A percentile compares a stretch with the other conserved stretches of the same genome.
Conservation (phyloP, 1,140 invertebrate species). For the Polypedilum vanderplanki region DNA sequence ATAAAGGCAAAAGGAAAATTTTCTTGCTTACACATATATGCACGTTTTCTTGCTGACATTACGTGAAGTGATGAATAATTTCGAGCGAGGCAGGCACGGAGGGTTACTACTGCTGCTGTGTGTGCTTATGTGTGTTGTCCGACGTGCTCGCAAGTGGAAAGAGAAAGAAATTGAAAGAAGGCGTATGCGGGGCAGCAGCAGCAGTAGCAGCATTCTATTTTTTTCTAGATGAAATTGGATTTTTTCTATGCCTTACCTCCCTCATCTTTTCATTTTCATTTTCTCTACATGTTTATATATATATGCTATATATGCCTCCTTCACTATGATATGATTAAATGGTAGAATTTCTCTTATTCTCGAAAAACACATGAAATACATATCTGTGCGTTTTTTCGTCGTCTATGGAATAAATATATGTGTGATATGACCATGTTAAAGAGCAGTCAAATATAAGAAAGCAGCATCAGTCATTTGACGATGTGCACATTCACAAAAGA, state of each 20-base stretch:
- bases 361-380: not conserved
- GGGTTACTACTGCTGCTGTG: not conserved
- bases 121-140: not conserved
- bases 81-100: conserved; percentile 9
- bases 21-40: conserved; percentile 20
- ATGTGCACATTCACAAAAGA: conserved; percentile 9
- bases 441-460: not conserved
- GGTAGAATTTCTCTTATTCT: not conserved
- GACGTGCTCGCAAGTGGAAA: not conserved
- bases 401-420: not conserved
- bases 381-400: too few species aligned
- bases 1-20: conserved; percentile 9
- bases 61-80: conserved; percentile 27
- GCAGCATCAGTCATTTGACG: conserved; percentile 10
- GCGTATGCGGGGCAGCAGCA: not conserved
- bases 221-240: not conserved
- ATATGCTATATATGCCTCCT: too few species aligned
- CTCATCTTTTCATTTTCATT: not conserved
- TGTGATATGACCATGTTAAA: conserved; percentile 19
- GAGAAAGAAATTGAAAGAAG: not conserved
- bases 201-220: not conserved
- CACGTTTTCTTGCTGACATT: conserved; percentile 25
- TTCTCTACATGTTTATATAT: too few species aligned
- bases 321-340: conserved; percentile 19
- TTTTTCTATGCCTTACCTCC: not conserved